Percentiles rank a stretch among this genome's conserved stretches.
phyloP scores from a whole-genome alignment of 2,888 invertebrate species.

The Syrphus vitripennis region DNA sequence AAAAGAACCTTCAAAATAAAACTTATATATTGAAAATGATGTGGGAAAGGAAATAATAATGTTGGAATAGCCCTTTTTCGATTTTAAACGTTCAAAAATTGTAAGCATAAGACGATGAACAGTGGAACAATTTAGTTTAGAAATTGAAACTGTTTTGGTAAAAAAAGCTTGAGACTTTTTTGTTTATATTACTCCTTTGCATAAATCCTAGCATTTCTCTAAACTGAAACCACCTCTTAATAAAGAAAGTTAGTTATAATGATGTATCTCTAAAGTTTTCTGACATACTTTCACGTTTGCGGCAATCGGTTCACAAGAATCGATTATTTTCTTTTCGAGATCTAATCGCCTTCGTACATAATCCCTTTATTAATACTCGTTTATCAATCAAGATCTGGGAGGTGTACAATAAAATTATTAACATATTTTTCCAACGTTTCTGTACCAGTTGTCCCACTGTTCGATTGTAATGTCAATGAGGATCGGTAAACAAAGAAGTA shows the following conservation, averaged over 20 bases:
- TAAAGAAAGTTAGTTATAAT: too few relatives aligned
- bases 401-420: too few relatives aligned
- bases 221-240: too few relatives aligned
- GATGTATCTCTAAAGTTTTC: too few relatives aligned
- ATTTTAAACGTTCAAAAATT: neutral
- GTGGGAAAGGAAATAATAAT: neutral
- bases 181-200: neutral
- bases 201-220: neutral
- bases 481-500: neutral
- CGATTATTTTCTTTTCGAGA: too few relatives aligned
- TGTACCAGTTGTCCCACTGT: neutral
- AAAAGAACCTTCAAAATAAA: neutral
- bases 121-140: neutral
- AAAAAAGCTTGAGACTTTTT: neutral
- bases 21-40: slow-evolving; percentile 1
- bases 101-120: neutral
- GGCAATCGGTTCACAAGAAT: too few relatives aligned
- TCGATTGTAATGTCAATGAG: neutral
- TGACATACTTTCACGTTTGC: too few relatives aligned
- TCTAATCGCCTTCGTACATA: too few relatives aligned
- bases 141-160: neutral
- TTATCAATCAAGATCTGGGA: too few relatives aligned
- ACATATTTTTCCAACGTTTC: neutral
- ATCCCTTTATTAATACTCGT: too few relatives aligned
- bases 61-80: neutral